Evolutionary conservation across 2,888 invertebrate species (phyloP), one percentile per base, ranked within the genome.

Genomic region (Mechanitis messenoides): DNA sequence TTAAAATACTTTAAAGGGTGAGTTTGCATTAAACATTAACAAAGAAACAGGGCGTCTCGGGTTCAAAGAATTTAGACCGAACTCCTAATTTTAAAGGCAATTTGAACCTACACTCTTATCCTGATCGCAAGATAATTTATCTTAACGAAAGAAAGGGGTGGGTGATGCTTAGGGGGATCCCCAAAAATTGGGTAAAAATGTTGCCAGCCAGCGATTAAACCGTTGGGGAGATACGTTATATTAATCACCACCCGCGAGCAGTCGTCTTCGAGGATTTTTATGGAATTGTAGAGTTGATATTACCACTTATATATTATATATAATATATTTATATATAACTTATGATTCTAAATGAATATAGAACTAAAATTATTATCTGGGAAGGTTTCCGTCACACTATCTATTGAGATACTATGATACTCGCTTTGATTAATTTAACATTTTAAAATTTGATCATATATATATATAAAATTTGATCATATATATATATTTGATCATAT

Each of bases 141-240:
- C 90, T 90, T 88, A 87, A 88, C 85, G 89, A 90, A 90, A 89
- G 88, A 89, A 89, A 89, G 87, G 89, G 89, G 88, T 89, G 88
- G 87, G 81, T 77, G 77, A 71, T 73, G 72, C 70, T 69, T 69
- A 60, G 72, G 74, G 74, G 76, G 75, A 75, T 70, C 72, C 84
- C 86, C 88, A 89, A 90, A 90, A 90, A 90, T 90, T 89, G 90
- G 87, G 89, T 89, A 90, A 90, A 90, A 90, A 90, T 90, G 90
- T 89, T 89, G 86, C 89, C 87, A 87, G 87, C 87, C 75, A 88
- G 80, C 90, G 89, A 89, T 89, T 90, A 90, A 90, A 89, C 86
- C 85, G 85, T 87, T 78, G 85, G 88, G 89, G 89, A 85, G 90
- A 89, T 89, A 87, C 90, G 90, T 89, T 85, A 87, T 89, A 90